phyloP scores from a whole-genome alignment of 2,888 invertebrate genomes.

The Athrips mouffetella region DNA sequence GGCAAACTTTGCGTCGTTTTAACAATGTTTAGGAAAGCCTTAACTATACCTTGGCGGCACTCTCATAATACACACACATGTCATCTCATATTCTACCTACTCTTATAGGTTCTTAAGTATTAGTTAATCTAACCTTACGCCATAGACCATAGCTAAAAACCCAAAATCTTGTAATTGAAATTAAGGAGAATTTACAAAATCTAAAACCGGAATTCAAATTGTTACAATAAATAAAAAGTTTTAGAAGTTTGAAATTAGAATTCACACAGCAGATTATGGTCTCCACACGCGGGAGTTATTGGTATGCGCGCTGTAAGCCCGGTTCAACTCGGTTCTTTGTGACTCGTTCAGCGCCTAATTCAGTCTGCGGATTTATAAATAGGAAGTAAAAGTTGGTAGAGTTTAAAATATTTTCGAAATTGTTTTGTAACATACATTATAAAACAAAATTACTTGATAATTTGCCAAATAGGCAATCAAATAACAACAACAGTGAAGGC shows the following conservation, averaged over 20 bases:
- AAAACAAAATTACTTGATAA: background rate
- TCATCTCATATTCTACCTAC: too few species aligned
- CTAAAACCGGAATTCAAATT: background rate
- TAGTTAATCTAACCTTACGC: too few species aligned
- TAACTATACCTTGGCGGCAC: background rate
- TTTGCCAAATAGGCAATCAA: too few species aligned
- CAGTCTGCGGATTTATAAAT: constrained; percentile 11
- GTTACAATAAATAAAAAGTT: background rate
- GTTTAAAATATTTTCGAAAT: background rate
- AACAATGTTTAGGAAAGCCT: constrained; percentile 3
- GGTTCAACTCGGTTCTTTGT: constrained; percentile 35
- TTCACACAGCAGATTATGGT: constrained; percentile 42
- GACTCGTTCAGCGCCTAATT: constrained; percentile 16
- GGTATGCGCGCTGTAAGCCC: constrained; percentile 22
- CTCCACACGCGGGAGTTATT: constrained; percentile 25
- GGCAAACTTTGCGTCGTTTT: background rate
- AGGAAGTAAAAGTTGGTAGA: background rate
- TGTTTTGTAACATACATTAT: background rate
- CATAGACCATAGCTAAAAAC: too few species aligned
- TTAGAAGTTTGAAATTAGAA: constrained; percentile 33
- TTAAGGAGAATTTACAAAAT: background rate
- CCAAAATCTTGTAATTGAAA: background rate
- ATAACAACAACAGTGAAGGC: too few species aligned
- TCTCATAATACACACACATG: background rate
- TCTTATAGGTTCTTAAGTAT: too few species aligned